These are phyloP conservation scores for Trinorchestia longiramus DNA, from an alignment of 1,140 invertebrate genomes.

Conservation along the genomic window DNA sequence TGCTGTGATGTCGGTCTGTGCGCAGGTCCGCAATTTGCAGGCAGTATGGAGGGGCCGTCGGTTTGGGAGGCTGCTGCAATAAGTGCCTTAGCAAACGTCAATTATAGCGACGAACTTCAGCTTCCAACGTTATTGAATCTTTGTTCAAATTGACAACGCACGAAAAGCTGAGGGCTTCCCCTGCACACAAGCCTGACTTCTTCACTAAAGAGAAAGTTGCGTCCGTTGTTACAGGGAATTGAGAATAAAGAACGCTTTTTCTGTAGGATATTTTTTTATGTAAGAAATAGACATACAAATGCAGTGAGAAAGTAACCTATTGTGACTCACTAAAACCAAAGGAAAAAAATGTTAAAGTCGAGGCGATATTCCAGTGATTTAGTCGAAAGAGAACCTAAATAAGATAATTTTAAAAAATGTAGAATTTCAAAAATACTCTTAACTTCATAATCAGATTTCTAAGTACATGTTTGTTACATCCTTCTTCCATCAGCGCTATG, in stretches of 20 bases:
- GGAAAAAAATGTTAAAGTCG: background rate
- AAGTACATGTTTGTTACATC: too few species aligned
- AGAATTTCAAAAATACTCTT: too few species aligned
- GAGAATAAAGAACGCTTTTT: background rate
- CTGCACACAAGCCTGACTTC: background rate
- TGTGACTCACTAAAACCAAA: too few species aligned
- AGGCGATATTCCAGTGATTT: background rate
- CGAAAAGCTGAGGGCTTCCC: background rate
- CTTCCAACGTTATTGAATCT: conserved; percentile 8
- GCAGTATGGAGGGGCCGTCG: background rate
- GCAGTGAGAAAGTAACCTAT: too few species aligned
- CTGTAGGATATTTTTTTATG: background rate
- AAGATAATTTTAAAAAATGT: too few species aligned
- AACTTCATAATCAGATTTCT: too few species aligned
- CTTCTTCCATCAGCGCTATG: too few species aligned
- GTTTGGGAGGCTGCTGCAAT: background rate
- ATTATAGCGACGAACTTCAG: background rate
- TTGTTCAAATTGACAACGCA: background rate
- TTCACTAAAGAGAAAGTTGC: background rate
- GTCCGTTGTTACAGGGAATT: background rate
- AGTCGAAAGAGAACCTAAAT: too few species aligned
- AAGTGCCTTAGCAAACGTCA: background rate
- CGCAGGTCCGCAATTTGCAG: background rate
- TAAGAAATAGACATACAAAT: background rate
- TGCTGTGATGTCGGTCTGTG: background rate